Evolutionary conservation across 2,888 invertebrate genomes (phyloP).

Genomic region (Drosophila acutilabella): DNA sequence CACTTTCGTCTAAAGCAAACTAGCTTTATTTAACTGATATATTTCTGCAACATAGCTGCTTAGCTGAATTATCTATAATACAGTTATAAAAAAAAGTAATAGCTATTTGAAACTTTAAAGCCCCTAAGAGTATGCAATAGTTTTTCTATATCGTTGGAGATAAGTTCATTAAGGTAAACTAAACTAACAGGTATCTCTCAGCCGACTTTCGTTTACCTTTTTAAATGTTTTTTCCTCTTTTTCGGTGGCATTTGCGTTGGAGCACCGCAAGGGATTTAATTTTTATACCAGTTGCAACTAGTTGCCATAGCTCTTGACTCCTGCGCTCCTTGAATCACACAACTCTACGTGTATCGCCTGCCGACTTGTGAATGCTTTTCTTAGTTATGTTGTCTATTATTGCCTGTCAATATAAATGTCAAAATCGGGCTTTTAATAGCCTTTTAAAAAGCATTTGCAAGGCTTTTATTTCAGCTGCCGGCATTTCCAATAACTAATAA

Average conservation of each 20-base stretch:
- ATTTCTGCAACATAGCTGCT: too few species aligned
- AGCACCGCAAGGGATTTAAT: slow-evolving; percentile 62
- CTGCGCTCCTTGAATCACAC: slow-evolving; percentile 2
- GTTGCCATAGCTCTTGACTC: slow-evolving; percentile 32
- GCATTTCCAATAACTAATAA: slow-evolving; percentile 23
- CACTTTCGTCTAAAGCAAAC: too few species aligned
- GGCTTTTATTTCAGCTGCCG: slow-evolving; percentile 48
- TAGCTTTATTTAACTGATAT: too few species aligned
- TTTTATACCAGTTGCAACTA: slow-evolving; percentile 46
- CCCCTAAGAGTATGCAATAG: neutral
- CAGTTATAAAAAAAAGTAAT: too few species aligned
- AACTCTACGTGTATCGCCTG: neutral
- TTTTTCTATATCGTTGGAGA: neutral
- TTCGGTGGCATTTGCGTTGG: slow-evolving; percentile 26
- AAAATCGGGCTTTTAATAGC: slow-evolving; percentile 67
- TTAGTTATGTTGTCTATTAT: slow-evolving; percentile 80
- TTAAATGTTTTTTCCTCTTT: slow-evolving; percentile 15
- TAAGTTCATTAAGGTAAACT: neutral
- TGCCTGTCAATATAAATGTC: slow-evolving; percentile 83
- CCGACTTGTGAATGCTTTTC: slow-evolving; percentile 18
- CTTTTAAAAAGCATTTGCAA: slow-evolving; percentile 62
- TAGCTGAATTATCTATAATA: too few species aligned
- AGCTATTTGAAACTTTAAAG: too few species aligned
- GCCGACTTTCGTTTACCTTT: neutral
- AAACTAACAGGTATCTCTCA: neutral